Evolutionary conservation across 2,113 vertebrate species (phyloP).

Genomic region (Forbesichthys papilliferus): DNA sequence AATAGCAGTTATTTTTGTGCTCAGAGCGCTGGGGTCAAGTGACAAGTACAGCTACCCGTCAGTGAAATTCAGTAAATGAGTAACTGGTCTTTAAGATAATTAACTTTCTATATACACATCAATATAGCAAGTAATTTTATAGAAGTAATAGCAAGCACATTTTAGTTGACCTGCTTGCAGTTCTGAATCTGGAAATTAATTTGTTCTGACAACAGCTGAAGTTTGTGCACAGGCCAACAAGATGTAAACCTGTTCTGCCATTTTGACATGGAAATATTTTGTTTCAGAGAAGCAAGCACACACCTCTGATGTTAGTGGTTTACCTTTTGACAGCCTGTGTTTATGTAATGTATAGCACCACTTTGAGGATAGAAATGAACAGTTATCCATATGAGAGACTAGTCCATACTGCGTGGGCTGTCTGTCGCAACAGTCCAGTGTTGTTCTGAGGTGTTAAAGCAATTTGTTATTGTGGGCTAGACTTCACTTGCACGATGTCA

Average conservation of each 20-base stretch:
- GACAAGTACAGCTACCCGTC: too few relatives aligned
- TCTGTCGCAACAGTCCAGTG: not conserved
- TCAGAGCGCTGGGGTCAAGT: too few relatives aligned
- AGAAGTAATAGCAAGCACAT: too few relatives aligned
- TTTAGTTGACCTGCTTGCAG: not conserved
- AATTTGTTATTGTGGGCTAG: slow-evolving; percentile 57
- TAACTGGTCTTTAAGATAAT: too few relatives aligned
- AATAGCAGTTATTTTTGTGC: too few relatives aligned
- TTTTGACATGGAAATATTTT: slow-evolving; percentile 10
- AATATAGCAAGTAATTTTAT: too few relatives aligned
- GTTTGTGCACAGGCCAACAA: slow-evolving; percentile 56
- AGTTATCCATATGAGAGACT: not conserved
- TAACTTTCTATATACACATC: too few relatives aligned
- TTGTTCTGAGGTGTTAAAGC: slow-evolving; percentile 18
- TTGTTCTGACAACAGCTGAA: slow-evolving; percentile 11
- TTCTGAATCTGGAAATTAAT: not conserved
- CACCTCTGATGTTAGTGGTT: slow-evolving; percentile 23
- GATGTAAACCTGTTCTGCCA: slow-evolving; percentile 47
- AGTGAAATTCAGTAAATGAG: too few relatives aligned
- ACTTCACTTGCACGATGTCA: not conserved
- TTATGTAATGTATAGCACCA: too few relatives aligned
- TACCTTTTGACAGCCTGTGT: slow-evolving; percentile 52
- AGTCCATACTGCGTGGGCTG: slow-evolving; percentile 33
- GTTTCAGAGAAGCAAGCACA: slow-evolving; percentile 42
- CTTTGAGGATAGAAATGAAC: too few relatives aligned